phyloP scores from a whole-genome alignment of 2,888 invertebrate genomes.

The Metopia argyrocephala region DNA sequence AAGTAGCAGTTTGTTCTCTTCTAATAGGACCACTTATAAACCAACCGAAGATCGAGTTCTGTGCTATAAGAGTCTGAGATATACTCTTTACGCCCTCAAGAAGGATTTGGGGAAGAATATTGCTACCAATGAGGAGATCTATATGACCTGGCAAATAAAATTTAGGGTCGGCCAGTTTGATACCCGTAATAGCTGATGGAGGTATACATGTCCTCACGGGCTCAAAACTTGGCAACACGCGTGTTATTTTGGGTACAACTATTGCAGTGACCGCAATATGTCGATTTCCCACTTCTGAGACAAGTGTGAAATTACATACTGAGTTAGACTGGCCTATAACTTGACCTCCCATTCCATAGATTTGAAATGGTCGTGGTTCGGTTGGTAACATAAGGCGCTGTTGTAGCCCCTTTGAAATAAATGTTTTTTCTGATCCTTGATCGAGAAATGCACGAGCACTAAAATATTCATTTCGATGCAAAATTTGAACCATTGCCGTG shows the following conservation, averaged over 20 bases:
- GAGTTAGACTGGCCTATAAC: not conserved
- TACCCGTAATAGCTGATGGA: not conserved
- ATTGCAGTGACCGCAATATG: not conserved
- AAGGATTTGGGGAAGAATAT: conserved; percentile 14
- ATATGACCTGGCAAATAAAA: conserved; percentile 3
- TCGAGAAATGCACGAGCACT: no score
- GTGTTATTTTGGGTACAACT: conserved; percentile 18
- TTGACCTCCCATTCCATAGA: conserved; percentile 16
- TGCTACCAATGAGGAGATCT: no score
- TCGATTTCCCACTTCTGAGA: not conserved
- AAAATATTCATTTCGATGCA: not conserved
- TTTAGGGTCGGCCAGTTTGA: conserved; percentile 30
- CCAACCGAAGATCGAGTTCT: no score
- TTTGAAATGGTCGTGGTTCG: not conserved
- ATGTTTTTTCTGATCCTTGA: no score
- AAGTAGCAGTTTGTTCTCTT: not conserved
- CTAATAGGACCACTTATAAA: no score
- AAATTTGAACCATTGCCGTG: conserved; percentile 21
- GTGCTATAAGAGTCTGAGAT: conserved; percentile 11
- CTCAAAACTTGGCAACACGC: not conserved
- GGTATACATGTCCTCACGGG: not conserved
- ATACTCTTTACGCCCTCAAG: conserved; percentile 15
- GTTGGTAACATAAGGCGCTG: conserved; percentile 1
- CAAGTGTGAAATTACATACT: conserved; percentile 1
- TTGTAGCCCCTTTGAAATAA: no score